Evolutionary conservation across 1,140 invertebrate genomes (phyloP).

Genomic region (Conus ventricosus): DNA sequence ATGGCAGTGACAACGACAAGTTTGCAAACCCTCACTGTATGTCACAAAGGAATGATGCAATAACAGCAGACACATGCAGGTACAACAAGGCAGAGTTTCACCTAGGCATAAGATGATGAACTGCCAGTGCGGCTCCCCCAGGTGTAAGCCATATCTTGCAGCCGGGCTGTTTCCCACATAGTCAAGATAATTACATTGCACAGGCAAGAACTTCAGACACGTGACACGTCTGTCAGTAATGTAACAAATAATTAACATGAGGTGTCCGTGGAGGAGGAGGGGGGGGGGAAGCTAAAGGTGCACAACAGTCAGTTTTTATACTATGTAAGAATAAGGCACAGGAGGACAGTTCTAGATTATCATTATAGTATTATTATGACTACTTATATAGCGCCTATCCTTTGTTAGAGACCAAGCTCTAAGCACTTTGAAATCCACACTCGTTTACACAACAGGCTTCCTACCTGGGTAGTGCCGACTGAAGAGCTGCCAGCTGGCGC

Average conservation of each 20-base stretch:
- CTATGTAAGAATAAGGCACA: too few species aligned
- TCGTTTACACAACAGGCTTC: too few species aligned
- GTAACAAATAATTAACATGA: not conserved
- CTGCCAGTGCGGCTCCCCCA: slow-evolving; percentile 16
- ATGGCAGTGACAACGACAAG: too few species aligned
- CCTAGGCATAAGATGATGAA: slow-evolving; percentile 27
- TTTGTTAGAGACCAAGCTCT: too few species aligned
- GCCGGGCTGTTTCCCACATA: slow-evolving; percentile 20
- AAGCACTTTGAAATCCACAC: too few species aligned
- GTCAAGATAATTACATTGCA: not conserved
- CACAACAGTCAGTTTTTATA: too few species aligned
- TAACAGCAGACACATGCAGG: not conserved
- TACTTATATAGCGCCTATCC: too few species aligned
- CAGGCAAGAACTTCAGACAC: too few species aligned
- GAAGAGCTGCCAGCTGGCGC: too few species aligned
- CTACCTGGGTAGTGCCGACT: too few species aligned
- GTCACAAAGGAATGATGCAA: not conserved
- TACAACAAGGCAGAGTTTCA: slow-evolving; percentile 8
- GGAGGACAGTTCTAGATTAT: too few species aligned
- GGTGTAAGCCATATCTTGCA: not conserved
- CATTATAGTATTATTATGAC: too few species aligned
- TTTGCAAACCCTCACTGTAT: not conserved
- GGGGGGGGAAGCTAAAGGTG: not conserved
- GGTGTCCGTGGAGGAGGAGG: not conserved
- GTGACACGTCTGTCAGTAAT: not conserved